Base-by-base conservation (phyloP, 2,113 vertebrate species). In the Macquaria australasica region DNA sequence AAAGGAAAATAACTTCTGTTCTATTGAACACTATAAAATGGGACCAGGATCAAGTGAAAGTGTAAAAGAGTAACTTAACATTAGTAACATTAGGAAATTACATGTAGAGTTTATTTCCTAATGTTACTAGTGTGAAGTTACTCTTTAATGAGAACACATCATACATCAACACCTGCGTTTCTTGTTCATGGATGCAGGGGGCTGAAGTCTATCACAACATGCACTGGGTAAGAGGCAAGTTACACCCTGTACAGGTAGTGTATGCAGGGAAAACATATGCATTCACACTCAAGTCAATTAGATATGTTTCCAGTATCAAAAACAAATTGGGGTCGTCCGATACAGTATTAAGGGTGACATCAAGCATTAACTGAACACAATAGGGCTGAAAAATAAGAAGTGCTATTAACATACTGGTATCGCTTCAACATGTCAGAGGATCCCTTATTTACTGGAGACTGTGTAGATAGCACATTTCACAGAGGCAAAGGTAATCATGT, bases 131-230 rank as follows among this genome's bases (percentile, higher is more conserved):
- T 39, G 5, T 39, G 6, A 43, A 43, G 8, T 43, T 43, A 43
- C 9, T 43, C 41, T 43, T 43, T 43, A 43, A 43, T 43, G 9
- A 43, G 41, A 43, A 43, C 1, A 43, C 41, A 10, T 43, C 41
- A 43, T 10, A 43, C 41, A 43, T 43, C 41, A 43, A 2, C 10
- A 10, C 41, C 41, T 43, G 41, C 9, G 6, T 43, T 43, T 43
- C 41, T 43, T 43, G 41, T 10, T 43, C 41, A 43, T 43, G 41
- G 39, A 59, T 15, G n/a, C 8, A 3, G 66, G 66, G 58, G 71
- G 12, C 34, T 55, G 28, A 39, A 67, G 31, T 34, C 31, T 37
- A 16, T 78, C 79, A 62, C 74, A 77, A 68, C 74, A 69, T 87
- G 53, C 76, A 31, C 0, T 72, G 60, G 53, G 9, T 25, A 15